These are phyloP conservation scores for Typhlichthys eigenmanni DNA, from an alignment of 2,797 vertebrate genomes.

Conservation along the genomic window DNA sequence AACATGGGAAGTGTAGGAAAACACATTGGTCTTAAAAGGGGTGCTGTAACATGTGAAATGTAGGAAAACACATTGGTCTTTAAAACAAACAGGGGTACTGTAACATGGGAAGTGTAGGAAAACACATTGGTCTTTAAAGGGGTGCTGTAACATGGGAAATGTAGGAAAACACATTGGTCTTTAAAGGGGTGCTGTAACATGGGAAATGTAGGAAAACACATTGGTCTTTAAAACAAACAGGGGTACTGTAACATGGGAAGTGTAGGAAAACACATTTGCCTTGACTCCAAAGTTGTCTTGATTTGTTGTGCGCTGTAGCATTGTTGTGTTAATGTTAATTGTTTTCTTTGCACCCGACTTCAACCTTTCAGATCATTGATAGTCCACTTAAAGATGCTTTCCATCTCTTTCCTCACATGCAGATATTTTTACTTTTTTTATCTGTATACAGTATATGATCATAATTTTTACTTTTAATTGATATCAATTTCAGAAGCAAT, in stretches of 20 bases:
- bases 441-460: constrained; percentile 55
- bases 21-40: too few relatives aligned
- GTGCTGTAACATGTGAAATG: too few relatives aligned
- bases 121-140: neutral
- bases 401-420: constrained; percentile 34
- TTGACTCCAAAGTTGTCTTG: constrained; percentile 60
- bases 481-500: constrained; percentile 53
- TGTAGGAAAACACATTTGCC: constrained; percentile 64
- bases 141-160: too few relatives aligned
- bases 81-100: too few relatives aligned
- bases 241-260: constrained; percentile 25
- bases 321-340: constrained; percentile 47
- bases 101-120: constrained; percentile 50
- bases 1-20: too few relatives aligned
- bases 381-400: constrained; percentile 17
- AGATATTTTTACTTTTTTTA: constrained; percentile 40
- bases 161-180: too few relatives aligned
- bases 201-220: constrained; percentile 1
- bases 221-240: constrained; percentile 19
- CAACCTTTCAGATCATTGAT: constrained; percentile 57
- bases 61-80: too few relatives aligned
- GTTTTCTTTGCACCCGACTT: constrained; percentile 64
- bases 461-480: constrained; percentile 47
- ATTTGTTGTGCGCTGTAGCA: constrained; percentile 40
- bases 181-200: too few relatives aligned